Base-by-base conservation (phyloP, 2,113 vertebrate species). In the Meleagris gallopavo region DNA sequence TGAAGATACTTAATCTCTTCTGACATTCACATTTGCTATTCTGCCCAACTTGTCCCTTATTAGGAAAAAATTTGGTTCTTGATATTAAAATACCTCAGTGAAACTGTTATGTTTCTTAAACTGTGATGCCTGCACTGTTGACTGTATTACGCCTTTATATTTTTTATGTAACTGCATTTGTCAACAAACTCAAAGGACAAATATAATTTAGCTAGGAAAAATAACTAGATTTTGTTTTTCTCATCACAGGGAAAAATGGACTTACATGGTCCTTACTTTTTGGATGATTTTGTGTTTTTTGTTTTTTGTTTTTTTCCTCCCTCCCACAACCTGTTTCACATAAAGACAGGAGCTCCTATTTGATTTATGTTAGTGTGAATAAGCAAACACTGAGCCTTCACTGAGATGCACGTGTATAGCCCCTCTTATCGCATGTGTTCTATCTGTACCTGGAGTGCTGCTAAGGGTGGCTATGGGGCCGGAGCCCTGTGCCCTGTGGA, bases 141-240 rank as follows among this genome's bases (percentile, higher is more conserved):
- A 90, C 91, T 84, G 61, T 81, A 46, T 93, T 82, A 61, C 62
- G 73, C 75, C 88, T 85, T 84, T 36, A 58, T 67, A 58, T 81
- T 72, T 95, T 82, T 91, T 87, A 92, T 83, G 20, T 60, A 93
- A 84, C 74, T 41, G 19, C 19, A 16, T 87, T 96, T 95, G 95
- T 92, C 93, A 96, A 92, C 81, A 88, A 85, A 20, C 85, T 80
- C 66, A 54, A 71, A 85, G 86, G 88, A 61, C 65, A 43, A 52
- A 41, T 52, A 60, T 24, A 10, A 16, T 66, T 85, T 86, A 89
- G 79, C 78, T 66, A 16, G 71, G 55, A 88, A 89, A 95, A 95
- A 80, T 41, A 88, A 38, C 50, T 72, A 16, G 70, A 13, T 9
- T 64, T 9, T 2, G 11, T 54, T 83, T 86, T 84, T 25, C 52